Base-by-base conservation (phyloP, 2,797 vertebrate genomes). In the Dromococcyx pavoninus region DNA sequence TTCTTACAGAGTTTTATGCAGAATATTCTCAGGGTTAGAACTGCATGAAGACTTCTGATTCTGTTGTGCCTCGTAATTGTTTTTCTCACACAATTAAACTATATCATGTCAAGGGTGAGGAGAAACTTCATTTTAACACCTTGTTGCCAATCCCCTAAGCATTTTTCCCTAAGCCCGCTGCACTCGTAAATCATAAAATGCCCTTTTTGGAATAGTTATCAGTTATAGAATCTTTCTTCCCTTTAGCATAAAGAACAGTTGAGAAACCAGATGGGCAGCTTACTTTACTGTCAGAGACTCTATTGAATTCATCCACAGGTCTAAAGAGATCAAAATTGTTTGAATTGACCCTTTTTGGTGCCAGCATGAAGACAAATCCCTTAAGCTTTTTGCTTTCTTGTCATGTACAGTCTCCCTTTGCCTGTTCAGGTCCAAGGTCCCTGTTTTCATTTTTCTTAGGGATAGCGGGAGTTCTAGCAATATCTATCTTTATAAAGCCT, bases 331-430 rank as follows among this genome's bases (percentile, higher is more conserved):
- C 37, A 95, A 24, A 78, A 84, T 75, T 79, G 64, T 93, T 96
- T 97, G 84, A 97, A 93, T 33, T 97, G 94, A 89, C 69, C 88
- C 70, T 96, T 65, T 91, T 48, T 93, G 21, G 88, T 88, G 53
- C 76, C 28, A 78, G 53, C n/a, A 9, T 84, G 88, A 83, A 83
- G 62, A 88, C 75, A 88, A 94, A 89, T 91, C 73, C 83, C 83
- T 87, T 80, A 91, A 92, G 83, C 84, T 82, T 87, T 95, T 87
- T 85, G 48, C 88, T 95, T 92, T 88, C 60, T 57, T 71, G 46
- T 96, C 70, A 88, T 91, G 64, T 88, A 10, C 7, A 0, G 37
- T 91, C 65, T 93, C 25, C n/a, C 60, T 86, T 91, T 87, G 70
- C 72, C 79, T 79, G 74, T 92, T 94, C 77, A 64, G 3, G 0